Percentiles rank a stretch among this genome's conserved stretches.
These are phyloP conservation scores for Trachops cirrhosus DNA, from an alignment of 2,797 vertebrate genomes.

Conservation along the genomic window DNA sequence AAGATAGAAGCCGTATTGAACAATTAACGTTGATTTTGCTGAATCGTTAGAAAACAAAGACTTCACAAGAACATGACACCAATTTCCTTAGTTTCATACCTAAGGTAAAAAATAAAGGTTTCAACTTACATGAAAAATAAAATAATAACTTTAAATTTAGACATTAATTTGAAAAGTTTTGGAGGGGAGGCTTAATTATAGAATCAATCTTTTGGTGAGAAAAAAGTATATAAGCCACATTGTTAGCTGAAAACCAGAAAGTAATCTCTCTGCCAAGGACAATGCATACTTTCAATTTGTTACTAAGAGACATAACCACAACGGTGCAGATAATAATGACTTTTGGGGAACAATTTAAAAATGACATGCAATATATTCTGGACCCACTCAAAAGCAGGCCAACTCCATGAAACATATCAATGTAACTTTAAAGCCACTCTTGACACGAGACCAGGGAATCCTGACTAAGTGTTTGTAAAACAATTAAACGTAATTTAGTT, in stretches of 20 bases:
- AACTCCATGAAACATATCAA: neutral
- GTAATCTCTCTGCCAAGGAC: neutral
- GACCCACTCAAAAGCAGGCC: neutral
- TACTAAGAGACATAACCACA: neutral
- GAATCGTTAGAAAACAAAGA: neutral
- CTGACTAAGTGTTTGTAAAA: neutral
- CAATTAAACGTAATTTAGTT: slow-evolving; percentile 30
- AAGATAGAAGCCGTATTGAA: neutral
- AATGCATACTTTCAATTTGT: neutral
- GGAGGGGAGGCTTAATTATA: neutral
- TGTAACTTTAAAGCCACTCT: neutral
- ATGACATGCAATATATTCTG: neutral
- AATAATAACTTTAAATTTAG: neutral
- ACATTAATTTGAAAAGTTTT: neutral
- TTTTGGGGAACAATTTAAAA: neutral
- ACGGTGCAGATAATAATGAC: neutral
- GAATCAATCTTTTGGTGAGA: neutral
- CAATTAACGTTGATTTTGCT: neutral
- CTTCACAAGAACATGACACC: neutral
- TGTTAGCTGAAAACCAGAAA: neutral
- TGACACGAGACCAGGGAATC: neutral
- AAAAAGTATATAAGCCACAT: neutral
- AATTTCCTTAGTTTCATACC: neutral
- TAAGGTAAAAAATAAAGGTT: neutral
- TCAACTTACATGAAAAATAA: neutral